phyloP scores from a whole-genome alignment of 2,113 vertebrate genomes.

The Apaloderma vittatum region DNA sequence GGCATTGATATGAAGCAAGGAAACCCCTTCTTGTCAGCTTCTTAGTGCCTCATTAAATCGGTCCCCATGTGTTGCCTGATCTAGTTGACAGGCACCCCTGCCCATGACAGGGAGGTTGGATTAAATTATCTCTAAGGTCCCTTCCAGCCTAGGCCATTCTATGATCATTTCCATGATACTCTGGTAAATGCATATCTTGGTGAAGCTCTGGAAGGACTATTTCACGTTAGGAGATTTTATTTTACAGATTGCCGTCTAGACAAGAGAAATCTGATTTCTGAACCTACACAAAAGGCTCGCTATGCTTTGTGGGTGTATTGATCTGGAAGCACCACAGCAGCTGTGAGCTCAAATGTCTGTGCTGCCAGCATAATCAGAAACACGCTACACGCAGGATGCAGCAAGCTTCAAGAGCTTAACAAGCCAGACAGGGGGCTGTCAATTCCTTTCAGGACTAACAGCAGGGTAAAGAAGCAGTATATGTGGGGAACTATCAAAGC shows the following conservation, averaged over 20 bases:
- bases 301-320: constrained; percentile 44
- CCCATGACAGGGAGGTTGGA: no score
- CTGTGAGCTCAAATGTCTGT: constrained; percentile 30
- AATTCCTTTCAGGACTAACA: constrained; percentile 36
- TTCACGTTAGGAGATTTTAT: neutral
- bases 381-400: constrained; percentile 33
- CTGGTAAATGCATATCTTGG: neutral
- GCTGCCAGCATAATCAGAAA: constrained; percentile 34
- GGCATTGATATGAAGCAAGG: neutral
- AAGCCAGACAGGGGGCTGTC: constrained; percentile 38
- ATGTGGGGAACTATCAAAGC: neutral
- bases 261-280: constrained; percentile 57
- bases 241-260: constrained; percentile 5
- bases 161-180: no score
- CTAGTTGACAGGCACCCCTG: no score
- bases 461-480: neutral
- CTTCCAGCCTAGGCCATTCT: no score
- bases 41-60: neutral
- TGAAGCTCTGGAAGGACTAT: neutral
- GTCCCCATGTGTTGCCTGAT: no score
- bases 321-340: constrained; percentile 43
- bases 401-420: constrained; percentile 46
- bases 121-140: no score
- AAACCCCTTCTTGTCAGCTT: neutral
- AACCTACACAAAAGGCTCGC: neutral